Conservation (phyloP, 2,888 invertebrate genomes). For the Lucinisca nassula region DNA sequence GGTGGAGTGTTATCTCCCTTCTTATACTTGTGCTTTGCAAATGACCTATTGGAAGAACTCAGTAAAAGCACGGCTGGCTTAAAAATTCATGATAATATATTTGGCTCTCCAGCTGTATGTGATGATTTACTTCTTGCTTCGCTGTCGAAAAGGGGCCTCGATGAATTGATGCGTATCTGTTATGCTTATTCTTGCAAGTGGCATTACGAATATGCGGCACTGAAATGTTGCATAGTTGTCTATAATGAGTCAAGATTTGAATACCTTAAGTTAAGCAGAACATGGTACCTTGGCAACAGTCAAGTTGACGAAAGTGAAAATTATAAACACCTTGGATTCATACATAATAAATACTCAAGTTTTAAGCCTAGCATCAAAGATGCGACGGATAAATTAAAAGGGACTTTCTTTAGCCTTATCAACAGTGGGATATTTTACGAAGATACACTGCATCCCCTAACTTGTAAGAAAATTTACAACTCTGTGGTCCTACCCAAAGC, state of each 20-base stretch:
- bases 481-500: conserved; percentile 17
- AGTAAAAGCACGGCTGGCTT: not conserved
- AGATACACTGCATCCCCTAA: not conserved
- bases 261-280: not conserved
- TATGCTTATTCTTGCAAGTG: not conserved
- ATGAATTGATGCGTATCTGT: not conserved
- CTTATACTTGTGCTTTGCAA: not conserved
- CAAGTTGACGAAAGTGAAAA: not conserved
- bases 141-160: not conserved
- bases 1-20: not conserved
- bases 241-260: not conserved
- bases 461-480: not conserved
- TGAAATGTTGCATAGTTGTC: not conserved
- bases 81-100: not conserved
- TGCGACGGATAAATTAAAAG: not conserved
- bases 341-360: not conserved
- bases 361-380: not conserved
- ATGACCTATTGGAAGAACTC: not conserved
- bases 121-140: not conserved
- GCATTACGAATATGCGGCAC: not conserved
- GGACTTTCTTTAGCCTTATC: not conserved
- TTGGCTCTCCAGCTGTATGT: not conserved
- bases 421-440: not conserved
- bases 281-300: not conserved
- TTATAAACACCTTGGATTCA: not conserved